Conservation (phyloP, 2,113 vertebrate genomes). For the Rafetus swinhoei region DNA sequence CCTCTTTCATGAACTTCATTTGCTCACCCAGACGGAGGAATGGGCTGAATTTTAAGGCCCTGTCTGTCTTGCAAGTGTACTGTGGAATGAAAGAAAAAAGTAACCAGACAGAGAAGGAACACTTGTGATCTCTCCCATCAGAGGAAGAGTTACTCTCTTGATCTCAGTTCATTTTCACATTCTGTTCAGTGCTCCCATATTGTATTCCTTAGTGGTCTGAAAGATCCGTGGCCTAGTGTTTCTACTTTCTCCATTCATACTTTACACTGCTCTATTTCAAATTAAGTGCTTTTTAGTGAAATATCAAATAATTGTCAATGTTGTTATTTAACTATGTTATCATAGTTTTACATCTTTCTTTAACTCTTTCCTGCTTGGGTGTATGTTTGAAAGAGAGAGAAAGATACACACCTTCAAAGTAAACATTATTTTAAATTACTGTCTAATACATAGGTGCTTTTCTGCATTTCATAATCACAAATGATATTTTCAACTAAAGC, state of each 20-base stretch:
- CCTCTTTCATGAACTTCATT: conserved; percentile 36
- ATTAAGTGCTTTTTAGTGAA: conserved; percentile 63
- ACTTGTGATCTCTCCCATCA: conserved; percentile 8
- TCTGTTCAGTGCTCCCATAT: conserved; percentile 31
- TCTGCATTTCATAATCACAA: conserved; percentile 44
- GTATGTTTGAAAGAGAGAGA: not conserved
- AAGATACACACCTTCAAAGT: not conserved
- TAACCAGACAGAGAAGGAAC: not conserved
- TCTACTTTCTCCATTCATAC: conserved; percentile 49
- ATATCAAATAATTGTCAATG: conserved; percentile 67
- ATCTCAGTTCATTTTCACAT: conserved; percentile 43
- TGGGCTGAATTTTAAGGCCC: conserved; percentile 17
- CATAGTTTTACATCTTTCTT: conserved; percentile 59
- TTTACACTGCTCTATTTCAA: conserved; percentile 21
- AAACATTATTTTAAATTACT: conserved; percentile 1
- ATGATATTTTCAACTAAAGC: conserved; percentile 67
- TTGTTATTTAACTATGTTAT: conserved; percentile 73
- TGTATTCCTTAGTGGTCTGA: conserved; percentile 33
- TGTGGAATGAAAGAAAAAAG: conserved; percentile 10
- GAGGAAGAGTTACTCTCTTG: conserved; percentile 15
- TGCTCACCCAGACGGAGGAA: not conserved
- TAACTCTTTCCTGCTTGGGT: conserved; percentile 56
- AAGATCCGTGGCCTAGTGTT: conserved; percentile 52
- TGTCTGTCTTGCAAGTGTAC: conserved; percentile 17
- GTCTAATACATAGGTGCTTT: conserved; percentile 61